phyloP scores from a whole-genome alignment of 2,113 vertebrate species.

The Sialia sialis region DNA sequence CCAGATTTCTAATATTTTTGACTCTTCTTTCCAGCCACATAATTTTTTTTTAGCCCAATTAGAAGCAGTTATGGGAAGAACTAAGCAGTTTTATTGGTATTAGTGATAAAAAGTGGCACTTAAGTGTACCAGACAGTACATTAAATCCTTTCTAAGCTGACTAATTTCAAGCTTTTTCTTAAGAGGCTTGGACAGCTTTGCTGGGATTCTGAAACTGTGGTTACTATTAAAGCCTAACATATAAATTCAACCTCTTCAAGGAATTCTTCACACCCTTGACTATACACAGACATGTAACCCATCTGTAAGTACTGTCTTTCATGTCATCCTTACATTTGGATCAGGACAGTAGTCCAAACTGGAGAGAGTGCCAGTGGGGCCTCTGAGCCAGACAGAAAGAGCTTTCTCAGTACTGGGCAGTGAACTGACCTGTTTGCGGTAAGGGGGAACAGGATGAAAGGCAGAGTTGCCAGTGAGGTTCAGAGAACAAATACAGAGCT shows the following conservation, averaged over 20 bases:
- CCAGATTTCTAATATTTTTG: background rate
- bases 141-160: background rate
- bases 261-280: background rate
- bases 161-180: background rate
- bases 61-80: background rate
- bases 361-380: background rate
- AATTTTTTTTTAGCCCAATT: background rate
- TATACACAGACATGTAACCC: background rate
- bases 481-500: rapidly evolving
- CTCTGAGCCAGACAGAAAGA: background rate
- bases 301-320: background rate
- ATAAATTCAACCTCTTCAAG: background rate
- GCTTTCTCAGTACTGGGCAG: background rate
- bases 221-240: background rate
- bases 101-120: background rate
- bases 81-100: background rate
- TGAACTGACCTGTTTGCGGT: rapidly evolving
- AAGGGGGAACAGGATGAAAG: background rate
- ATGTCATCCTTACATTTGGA: rapidly evolving
- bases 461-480: background rate
- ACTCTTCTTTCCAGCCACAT: background rate
- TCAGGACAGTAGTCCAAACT: background rate
- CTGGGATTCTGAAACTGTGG: background rate
- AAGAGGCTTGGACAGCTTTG: background rate
- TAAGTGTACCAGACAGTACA: background rate